Percentiles rank a stretch among this genome's conserved stretches.
Evolutionary conservation across 2,797 vertebrate species (phyloP).

Genomic region (Acanthornis magna): DNA sequence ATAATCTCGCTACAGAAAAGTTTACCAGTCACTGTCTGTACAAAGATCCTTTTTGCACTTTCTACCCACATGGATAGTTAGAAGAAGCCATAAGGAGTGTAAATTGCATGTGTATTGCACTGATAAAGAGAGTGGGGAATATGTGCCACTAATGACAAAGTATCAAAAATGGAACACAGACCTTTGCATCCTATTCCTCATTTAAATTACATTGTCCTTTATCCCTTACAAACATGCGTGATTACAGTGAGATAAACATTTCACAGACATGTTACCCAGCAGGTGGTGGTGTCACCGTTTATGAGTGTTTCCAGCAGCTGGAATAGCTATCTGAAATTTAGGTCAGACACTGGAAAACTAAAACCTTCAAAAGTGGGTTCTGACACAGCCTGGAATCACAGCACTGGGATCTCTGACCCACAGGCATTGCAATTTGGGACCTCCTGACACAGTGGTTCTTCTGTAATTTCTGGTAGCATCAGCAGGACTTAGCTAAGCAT

Average conservation of each 20-base stretch:
- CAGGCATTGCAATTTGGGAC: background rate
- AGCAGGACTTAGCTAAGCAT: background rate
- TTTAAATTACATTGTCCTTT: background rate
- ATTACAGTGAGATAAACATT: background rate
- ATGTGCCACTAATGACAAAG: background rate
- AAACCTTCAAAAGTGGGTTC: background rate
- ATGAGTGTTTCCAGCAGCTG: background rate
- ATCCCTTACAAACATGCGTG: background rate
- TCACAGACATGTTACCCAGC: background rate
- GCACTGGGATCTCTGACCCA: background rate
- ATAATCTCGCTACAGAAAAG: background rate
- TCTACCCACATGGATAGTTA: background rate
- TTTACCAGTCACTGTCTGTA: background rate
- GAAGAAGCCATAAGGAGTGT: background rate
- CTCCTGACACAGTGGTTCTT: background rate
- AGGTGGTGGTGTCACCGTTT: background rate
- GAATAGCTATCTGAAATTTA: background rate
- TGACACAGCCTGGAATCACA: accelerated
- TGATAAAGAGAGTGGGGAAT: background rate
- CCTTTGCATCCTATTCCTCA: background rate
- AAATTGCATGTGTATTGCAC: background rate
- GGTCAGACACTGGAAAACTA: background rate
- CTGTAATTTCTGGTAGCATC: background rate
- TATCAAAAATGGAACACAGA: background rate
- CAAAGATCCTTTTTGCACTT: background rate